Base-by-base conservation (phyloP, 2,888 invertebrate genomes). In the Myathropa florea region DNA sequence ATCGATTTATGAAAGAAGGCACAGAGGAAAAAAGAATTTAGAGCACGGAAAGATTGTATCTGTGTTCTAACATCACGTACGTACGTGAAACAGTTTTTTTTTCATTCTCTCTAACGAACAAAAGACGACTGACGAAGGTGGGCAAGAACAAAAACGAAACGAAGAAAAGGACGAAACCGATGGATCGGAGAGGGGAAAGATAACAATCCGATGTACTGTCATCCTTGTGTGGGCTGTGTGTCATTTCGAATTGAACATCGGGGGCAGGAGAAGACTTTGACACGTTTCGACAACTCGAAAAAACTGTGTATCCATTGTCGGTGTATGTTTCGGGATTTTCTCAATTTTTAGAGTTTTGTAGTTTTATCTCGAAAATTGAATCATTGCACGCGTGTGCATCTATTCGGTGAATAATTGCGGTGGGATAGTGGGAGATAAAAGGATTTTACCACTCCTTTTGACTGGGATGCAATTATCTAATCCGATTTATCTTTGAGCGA, bases 221-320 rank as follows among this genome's bases (percentile, higher is more conserved):
- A 70, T 70, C 63, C 73, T 55, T 75, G 83, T 79, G 83, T 79
- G 83, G 83, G 68, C 83, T 83, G 70, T 63, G 59, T 84, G 83
- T 79, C 79, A 84, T 65, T 79, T 70, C 55, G 46, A 23, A 59
- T 36, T n/a, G 53, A 75, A 70, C 46, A 71, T 55, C 33, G 30
- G 60, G 23, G 53, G 18, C 26, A 65, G 21, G 21, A 61, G 53
- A 4, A 18, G 63, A 70, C 28, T 84, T 71, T 71, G 75, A 79
- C 83, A 84, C 46, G 46, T 46, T 46, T 46, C 46, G 46, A 46
- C 46, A 46, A 18, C 46, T 46, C 39, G n/a, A 46, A n/a, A n/a
- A 12, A 46, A 46, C 18, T 46, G 18, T 3, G 46, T 1, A 1
- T 2, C 46, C 4, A 18, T 46, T 46, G 46, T 46, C 18, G 46